Evolutionary conservation across 2,113 vertebrate species (phyloP).

Genomic region (Puma concolor): DNA sequence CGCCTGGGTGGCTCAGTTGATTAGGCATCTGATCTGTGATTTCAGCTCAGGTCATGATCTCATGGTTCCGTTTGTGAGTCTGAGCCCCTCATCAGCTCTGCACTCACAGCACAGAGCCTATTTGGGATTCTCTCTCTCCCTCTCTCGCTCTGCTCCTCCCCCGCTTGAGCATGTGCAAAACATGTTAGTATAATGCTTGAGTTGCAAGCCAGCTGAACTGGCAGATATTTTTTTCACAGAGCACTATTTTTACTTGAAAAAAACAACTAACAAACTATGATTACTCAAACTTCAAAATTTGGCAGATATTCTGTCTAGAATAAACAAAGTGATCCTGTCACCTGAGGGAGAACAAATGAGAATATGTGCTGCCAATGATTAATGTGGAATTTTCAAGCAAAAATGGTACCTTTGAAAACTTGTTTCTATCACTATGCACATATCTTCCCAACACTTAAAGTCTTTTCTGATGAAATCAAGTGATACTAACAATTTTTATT

Average conservation of each 20-base stretch:
- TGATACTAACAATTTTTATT: not conserved
- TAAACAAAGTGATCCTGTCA: not conserved
- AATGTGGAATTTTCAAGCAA: constrained; percentile 20
- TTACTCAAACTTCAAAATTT: not conserved
- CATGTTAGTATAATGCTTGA: not conserved
- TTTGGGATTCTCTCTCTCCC: too few relatives aligned
- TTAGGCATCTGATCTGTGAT: too few relatives aligned
- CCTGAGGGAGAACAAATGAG: constrained; percentile 9
- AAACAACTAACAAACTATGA: not conserved
- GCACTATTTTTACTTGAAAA: constrained; percentile 7
- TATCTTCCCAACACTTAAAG: not conserved
- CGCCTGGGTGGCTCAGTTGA: too few relatives aligned
- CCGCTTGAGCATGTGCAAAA: too few relatives aligned
- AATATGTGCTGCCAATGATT: not conserved
- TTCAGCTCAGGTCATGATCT: too few relatives aligned
- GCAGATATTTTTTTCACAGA: not conserved
- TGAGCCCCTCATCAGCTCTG: too few relatives aligned
- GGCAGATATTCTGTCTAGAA: not conserved
- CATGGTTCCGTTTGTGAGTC: too few relatives aligned
- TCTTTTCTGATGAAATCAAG: not conserved
- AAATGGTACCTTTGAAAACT: not conserved
- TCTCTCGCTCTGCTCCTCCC: too few relatives aligned
- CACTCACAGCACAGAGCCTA: too few relatives aligned
- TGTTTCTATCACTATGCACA: not conserved
- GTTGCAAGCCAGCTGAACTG: not conserved